Base-by-base conservation (phyloP, 2,113 vertebrate genomes). In the Sciurus niger region DNA sequence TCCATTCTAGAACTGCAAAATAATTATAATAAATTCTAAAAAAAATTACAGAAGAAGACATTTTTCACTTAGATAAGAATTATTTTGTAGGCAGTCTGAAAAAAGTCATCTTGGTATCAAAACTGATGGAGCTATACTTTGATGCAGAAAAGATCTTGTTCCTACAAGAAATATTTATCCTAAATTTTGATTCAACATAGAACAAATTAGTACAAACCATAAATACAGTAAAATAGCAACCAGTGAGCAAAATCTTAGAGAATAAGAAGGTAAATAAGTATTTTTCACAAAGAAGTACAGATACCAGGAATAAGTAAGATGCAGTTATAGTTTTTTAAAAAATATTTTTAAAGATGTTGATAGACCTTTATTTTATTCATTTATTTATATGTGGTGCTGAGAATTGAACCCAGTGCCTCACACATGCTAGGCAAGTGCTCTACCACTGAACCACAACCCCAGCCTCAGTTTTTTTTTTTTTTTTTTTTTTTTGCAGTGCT, bases 201-300 rank as follows among this genome's bases (percentile, higher is more conserved):
- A 86, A 87, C 68, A 93, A 95, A 90, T 48, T 51, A 72, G 37
- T 89, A 53, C 14, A 63, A 96, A 78, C 30, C 53, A 3, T 63
- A 92, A 82, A 72, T 72, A 12, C 70, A 90, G 37, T 60, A 90
- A 96, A 87, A 77, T 55, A 83, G 70, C 32, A 83, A 9, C 76
- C 60, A 72, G 53, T 88, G 53, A 94, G 25, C 20, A 80, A 22
- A 92, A 68, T 74, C 55, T 74, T 74, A 84, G 48, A 91, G 55
- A 73, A 84, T 32, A 90, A 89, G 74, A 40, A 48, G 80, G 11
- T 40, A 86, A 76, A 90, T 93, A 40, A 8, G 46, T 76, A 65
- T 77, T 92, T 96, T 76, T 68, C 22, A 68, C 46, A 89, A 12
- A 87, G 22, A 88, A 43, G n/a, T 87, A 18, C 53, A 4, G 63